phyloP scores from a whole-genome alignment of 1,140 invertebrate genomes.

The Penaeus vannamei region DNA sequence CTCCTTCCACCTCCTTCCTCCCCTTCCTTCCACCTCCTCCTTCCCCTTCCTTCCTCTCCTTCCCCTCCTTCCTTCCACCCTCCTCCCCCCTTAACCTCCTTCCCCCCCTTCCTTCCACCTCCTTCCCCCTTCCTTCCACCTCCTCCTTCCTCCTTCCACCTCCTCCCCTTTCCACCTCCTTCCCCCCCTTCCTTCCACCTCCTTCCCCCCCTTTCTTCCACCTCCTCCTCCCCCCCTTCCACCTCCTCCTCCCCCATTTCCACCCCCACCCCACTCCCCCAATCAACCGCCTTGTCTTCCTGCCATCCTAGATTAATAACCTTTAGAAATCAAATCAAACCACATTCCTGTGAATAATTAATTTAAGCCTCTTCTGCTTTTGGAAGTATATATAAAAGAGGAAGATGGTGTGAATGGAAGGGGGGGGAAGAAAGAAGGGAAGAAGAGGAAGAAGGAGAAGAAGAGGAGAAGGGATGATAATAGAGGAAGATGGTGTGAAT shows the following conservation, averaged over 20 bases:
- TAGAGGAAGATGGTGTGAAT: not conserved
- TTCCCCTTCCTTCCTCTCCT: not conserved
- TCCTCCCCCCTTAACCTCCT: too few species aligned
- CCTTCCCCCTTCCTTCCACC: too few species aligned
- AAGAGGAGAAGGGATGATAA: not conserved
- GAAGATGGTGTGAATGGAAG: not conserved
- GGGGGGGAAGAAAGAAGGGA: not conserved
- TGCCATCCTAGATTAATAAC: not conserved
- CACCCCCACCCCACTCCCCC: not conserved
- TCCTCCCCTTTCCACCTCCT: not conserved
- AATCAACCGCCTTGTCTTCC: conserved; percentile 16
- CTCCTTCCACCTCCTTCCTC: not conserved
- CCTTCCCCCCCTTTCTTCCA: not conserved
- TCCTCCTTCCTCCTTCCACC: not conserved
- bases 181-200: not conserved
- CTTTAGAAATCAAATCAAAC: conserved; percentile 18
- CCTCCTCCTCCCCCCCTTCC: not conserved
- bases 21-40: not conserved
- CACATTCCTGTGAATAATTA: conserved; percentile 3
- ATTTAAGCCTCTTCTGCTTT: too few species aligned
- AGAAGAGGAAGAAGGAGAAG: not conserved
- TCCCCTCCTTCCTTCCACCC: not conserved
- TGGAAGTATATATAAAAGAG: not conserved
- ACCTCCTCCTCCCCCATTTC: not conserved
- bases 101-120: not conserved